Evolutionary conservation across 2,888 invertebrate genomes (phyloP).

Genomic region (Cordylochernes scorpioides): DNA sequence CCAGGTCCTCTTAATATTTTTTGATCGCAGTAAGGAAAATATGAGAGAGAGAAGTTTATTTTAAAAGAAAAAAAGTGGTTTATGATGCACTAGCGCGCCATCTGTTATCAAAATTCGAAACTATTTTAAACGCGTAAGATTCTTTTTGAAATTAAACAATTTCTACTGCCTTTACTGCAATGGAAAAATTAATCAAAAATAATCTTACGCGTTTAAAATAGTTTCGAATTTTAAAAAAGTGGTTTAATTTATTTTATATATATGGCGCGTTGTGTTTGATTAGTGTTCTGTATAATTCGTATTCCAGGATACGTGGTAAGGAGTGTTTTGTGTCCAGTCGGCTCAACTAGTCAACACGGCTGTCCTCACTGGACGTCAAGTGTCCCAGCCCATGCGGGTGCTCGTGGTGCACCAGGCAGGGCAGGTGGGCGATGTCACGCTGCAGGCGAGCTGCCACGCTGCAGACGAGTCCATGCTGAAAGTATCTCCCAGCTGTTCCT

Average conservation of each 20-base stretch:
- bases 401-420: slow-evolving; percentile 81
- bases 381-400: slow-evolving; percentile 79
- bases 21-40: too few relatives aligned
- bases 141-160: too few relatives aligned
- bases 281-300: too few relatives aligned
- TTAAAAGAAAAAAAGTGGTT: slow-evolving; percentile 2
- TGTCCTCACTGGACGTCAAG: slow-evolving; percentile 70
- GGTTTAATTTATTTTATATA: background rate
- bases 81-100: too few relatives aligned
- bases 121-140: too few relatives aligned
- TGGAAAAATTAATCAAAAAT: too few relatives aligned
- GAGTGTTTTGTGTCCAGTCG: slow-evolving; percentile 39
- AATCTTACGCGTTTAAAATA: too few relatives aligned
- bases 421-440: slow-evolving; percentile 74
- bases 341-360: slow-evolving; percentile 88
- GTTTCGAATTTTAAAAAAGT: background rate
- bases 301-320: too few relatives aligned
- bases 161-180: too few relatives aligned
- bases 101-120: too few relatives aligned
- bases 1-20: too few relatives aligned
- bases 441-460: slow-evolving; percentile 77
- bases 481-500: slow-evolving; percentile 85
- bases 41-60: too few relatives aligned
- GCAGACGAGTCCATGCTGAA: slow-evolving; percentile 85
- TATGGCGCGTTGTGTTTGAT: background rate